Base-by-base conservation (phyloP, 2,888 invertebrate species). In the Julus scanicus region DNA sequence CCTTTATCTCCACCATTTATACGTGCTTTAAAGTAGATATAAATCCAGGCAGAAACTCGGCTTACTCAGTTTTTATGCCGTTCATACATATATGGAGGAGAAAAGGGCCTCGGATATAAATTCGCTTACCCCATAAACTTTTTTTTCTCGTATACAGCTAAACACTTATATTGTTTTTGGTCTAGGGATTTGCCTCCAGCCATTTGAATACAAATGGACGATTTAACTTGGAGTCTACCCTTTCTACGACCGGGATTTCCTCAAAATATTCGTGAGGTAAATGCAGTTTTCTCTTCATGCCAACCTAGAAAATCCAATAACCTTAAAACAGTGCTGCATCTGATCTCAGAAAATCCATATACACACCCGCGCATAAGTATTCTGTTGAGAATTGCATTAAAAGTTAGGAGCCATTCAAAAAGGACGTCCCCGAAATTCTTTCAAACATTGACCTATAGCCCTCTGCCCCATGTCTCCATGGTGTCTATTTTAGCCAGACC, bases 241-340 rank as follows among this genome's bases (percentile, higher is more conserved):
- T 84, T 84, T 84, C 84, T 84, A 84, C 44, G 84, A 84, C 84
- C 84, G 84, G 84, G 84, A 84, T 84, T 84, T 84, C 84, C 84
- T 84, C 84, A 44, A 84, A 84, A 39, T n/a, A 84, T 84, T 84
- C 84, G 44, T 8, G n/a, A 17, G 39, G 84, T 84, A 84, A 84
- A 84, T 40, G 39, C 39, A 15, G 39, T 44, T 40, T 84, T 84
- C 44, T 84, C 39, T 40, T 11, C 17, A 40, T 84, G 40, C 44
- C 44, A 40, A 84, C 39, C 84, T 84, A 40, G 84, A 84, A 84
- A 84, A 84, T 84, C 84, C 84, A 84, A 84, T 84, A 84, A 63
- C 63, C 63, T 63, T 63, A 63, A 63, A 63, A 63, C 63, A n/a
- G 20, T 6, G 20, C 20, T 63, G 63, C 20, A 63, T 63, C n/a